Conservation (phyloP, 92 coral and sea anemone species). For the Desmophyllum pertusum region DNA sequence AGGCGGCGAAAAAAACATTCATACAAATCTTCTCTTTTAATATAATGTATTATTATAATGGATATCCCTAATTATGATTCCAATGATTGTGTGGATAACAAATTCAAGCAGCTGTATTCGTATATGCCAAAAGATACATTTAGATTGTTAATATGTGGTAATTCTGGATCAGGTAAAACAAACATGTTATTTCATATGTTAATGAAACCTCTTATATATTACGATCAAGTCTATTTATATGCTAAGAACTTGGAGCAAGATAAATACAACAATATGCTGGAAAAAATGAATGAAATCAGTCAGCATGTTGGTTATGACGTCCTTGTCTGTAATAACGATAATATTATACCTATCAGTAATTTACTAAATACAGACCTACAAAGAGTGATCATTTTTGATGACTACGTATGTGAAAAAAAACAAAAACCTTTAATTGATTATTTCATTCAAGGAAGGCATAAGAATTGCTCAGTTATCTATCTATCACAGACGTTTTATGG, state of each 20-base stretch:
- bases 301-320: neutral
- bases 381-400: no score
- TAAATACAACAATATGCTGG: neutral
- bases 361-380: neutral
- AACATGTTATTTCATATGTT: neutral
- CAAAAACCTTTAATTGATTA: no score
- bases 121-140: constrained; percentile 7
- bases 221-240: constrained; percentile 3
- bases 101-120: neutral
- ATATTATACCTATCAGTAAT: neutral
- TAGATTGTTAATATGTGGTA: neutral
- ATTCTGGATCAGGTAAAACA: neutral
- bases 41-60: no score
- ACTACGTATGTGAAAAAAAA: no score
- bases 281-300: neutral
- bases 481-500: no score
- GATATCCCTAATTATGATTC: neutral
- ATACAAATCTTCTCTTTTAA: no score
- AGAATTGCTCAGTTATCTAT: no score
- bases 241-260: neutral
- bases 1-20: no score
- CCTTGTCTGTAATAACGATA: neutral
- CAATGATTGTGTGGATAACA: neutral
- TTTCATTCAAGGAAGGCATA: no score
- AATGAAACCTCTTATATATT: neutral